Evolutionary conservation across 2,888 invertebrate species (phyloP).

Genomic region (Ganaspis brasiliensis): DNA sequence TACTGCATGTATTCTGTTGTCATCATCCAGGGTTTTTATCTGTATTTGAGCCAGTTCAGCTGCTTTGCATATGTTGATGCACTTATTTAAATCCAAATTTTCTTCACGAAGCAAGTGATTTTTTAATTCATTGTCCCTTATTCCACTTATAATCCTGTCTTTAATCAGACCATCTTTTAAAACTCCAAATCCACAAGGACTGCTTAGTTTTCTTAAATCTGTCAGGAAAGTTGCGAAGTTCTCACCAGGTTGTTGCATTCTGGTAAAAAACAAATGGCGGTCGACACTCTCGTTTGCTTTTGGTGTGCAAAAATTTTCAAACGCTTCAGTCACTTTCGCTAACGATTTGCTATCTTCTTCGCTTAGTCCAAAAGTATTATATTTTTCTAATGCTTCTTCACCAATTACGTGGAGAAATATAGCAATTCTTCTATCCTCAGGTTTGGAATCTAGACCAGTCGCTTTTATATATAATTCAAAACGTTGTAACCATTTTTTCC

Average conservation of each 20-base stretch:
- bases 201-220: neutral
- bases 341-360: slow-evolving; percentile 56
- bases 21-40: slow-evolving; percentile 43
- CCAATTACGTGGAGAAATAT: slow-evolving; percentile 65
- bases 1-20: slow-evolving; percentile 40
- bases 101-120: slow-evolving; percentile 59
- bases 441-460: slow-evolving; percentile 58
- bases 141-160: no score
- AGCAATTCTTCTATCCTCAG: slow-evolving; percentile 58
- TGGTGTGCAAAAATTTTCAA: slow-evolving; percentile 57
- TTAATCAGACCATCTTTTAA: slow-evolving; percentile 9
- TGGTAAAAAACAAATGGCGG: neutral
- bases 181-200: neutral
- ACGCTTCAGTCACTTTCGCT: slow-evolving; percentile 54
- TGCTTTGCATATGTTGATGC: slow-evolving; percentile 58
- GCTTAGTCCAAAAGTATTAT: slow-evolving; percentile 61
- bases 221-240: neutral
- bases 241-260: neutral
- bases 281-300: slow-evolving; percentile 50
- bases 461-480: slow-evolving; percentile 64
- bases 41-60: slow-evolving; percentile 60
- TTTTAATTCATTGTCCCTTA: slow-evolving; percentile 54
- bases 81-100: slow-evolving; percentile 54
- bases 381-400: slow-evolving; percentile 64
- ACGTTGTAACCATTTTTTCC: slow-evolving; percentile 47